phyloP scores from a whole-genome alignment of 2,888 invertebrate genomes.

The Phoenoteleia sp. region DNA sequence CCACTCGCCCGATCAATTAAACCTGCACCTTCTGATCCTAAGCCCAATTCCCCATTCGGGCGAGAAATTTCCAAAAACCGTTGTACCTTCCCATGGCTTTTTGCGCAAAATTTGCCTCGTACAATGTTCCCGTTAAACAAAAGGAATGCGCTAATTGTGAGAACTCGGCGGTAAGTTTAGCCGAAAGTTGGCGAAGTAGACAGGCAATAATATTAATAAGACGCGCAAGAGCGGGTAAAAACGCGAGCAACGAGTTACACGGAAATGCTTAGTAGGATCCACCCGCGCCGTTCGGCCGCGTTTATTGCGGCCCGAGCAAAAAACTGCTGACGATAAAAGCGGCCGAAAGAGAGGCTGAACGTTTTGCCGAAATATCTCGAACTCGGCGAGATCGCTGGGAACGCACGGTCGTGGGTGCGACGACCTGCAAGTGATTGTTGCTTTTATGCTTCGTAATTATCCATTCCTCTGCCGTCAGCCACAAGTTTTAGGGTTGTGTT shows the following conservation, averaged over 20 bases:
- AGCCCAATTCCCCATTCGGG: not conserved
- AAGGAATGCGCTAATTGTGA: conserved; percentile 36
- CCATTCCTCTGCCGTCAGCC: conserved; percentile 83
- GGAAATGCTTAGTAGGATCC: conserved; percentile 46
- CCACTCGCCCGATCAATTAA: not conserved
- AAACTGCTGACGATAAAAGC: conserved; percentile 54
- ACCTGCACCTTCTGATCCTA: not conserved
- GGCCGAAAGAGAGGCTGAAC: conserved; percentile 10
- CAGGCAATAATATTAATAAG: conserved; percentile 58
- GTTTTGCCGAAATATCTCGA: conserved; percentile 74
- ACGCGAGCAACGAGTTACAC: conserved; percentile 21
- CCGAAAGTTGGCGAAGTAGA: conserved; percentile 1
- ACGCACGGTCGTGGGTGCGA: conserved; percentile 83
- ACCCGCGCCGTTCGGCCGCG: conserved; percentile 48
- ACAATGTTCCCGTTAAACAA: conserved; percentile 1
- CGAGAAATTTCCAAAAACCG: not conserved
- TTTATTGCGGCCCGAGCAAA: conserved; percentile 67
- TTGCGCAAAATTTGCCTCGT: not conserved
- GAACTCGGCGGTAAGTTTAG: conserved; percentile 18
- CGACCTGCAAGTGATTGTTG: conserved; percentile 84
- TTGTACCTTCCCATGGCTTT: not conserved
- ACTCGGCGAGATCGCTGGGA: conserved; percentile 84
- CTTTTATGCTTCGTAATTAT: conserved; percentile 86
- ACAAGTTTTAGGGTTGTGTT: conserved; percentile 81
- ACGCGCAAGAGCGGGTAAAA: conserved; percentile 7